Conservation (phyloP, 2,888 invertebrate genomes). For the Ormyrus thymus region DNA sequence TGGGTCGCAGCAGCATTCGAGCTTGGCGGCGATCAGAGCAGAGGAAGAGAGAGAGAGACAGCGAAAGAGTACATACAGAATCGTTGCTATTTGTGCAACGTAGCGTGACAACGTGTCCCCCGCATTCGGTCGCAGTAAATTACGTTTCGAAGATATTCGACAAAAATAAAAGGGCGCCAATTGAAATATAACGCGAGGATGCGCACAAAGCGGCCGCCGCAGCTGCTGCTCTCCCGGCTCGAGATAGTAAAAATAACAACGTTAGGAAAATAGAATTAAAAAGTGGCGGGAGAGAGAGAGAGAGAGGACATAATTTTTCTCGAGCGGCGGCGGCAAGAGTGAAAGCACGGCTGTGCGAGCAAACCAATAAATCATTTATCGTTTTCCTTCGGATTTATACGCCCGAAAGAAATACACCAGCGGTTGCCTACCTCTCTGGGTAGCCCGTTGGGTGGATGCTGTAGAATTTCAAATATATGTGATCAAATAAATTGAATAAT, state of each 20-base stretch:
- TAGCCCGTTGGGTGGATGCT: too few relatives aligned
- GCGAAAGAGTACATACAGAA: background rate
- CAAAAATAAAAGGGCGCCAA: slow-evolving; percentile 6
- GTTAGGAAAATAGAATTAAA: background rate
- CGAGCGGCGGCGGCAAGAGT: background rate
- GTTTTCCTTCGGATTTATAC: slow-evolving; percentile 23
- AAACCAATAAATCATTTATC: slow-evolving; percentile 40
- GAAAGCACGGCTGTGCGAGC: background rate
- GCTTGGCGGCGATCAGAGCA: background rate
- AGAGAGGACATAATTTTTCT: slow-evolving; percentile 15
- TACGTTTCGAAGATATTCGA: slow-evolving; percentile 41
- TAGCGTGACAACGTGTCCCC: slow-evolving; percentile 12
- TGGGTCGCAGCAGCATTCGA: background rate
- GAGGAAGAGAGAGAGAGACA: background rate
- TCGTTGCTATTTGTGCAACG: slow-evolving; percentile 28
- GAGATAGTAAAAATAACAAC: slow-evolving; percentile 11
- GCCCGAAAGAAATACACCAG: slow-evolving; percentile 6
- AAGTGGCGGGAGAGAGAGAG: background rate
- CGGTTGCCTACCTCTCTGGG: too few relatives aligned
- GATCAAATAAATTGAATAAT: too few relatives aligned
- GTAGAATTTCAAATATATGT: too few relatives aligned
- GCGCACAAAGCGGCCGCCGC: background rate
- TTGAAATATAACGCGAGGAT: slow-evolving; percentile 24
- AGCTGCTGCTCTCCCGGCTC: background rate
- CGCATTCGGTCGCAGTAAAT: slow-evolving; percentile 23